Base-by-base conservation (phyloP, 1,140 invertebrate genomes). In the Dendrolimus kikuchii region DNA sequence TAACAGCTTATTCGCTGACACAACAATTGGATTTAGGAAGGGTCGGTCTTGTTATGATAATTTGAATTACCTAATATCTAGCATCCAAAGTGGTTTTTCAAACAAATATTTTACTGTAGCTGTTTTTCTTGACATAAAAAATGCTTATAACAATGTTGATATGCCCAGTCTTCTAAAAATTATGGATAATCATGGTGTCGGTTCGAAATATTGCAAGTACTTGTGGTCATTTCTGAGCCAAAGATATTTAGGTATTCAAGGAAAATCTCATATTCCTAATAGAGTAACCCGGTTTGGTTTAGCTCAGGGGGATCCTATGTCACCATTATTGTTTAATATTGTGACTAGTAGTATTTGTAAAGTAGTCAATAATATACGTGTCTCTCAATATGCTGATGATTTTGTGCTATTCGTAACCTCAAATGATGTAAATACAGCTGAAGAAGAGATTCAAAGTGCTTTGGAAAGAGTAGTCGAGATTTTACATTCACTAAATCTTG, bases 101-200 rank as follows among this genome's bases (percentile, higher is more conserved):
- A 51, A 59, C 23, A 54, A 61, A 23, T 5, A 44, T 6, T 0
- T 7, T 7, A 64, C 65, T 38, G 8, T 55, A 6, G 53, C 49
- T 7, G 61, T 57, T 53, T 67, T 67, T 41, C 23, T 67, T 8
- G 65, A 67, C 49, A 59, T 67, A 38, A 7, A 61, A 7, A 57
- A 48, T 48, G 65, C 65, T 0, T 67, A 67, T 43, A 64, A 64
- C 55, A 61, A 67, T 53, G 46, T 67, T 5, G 42, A 59, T 45
- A 49, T 62, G 7, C 9, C 8, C 2, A 5, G 6, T 41, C 36
- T 66, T 36, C 9, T 66, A 23, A 8, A 7, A 5, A 50, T 37
- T 10, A 23, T 65, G 40, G 51, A 65, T 49, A 10, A 53, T 10
- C 9, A 57, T 7, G 47, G 49, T 10, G 47, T 59, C 38, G 57